Base-by-base conservation (phyloP, 1,140 invertebrate genomes). In the Neelides sp. region DNA sequence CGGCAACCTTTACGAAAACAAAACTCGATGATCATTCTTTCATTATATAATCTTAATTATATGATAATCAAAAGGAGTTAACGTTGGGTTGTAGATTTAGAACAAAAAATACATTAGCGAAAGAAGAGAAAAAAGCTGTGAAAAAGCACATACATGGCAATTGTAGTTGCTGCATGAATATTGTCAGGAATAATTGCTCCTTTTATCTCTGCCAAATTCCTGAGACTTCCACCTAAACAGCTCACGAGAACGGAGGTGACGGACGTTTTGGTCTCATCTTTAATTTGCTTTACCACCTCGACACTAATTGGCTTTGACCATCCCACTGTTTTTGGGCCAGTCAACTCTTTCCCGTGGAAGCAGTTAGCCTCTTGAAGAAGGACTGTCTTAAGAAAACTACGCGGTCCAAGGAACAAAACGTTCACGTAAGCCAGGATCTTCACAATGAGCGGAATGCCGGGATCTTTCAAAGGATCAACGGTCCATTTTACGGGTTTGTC, bases 311-410 rank as follows among this genome's bases (percentile, higher is more conserved):
- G 41, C 7, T 22, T 19, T 4, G 12, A 19, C 41, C 41, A 43
- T 10, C 20, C 20, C 41, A 43, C 5, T 4, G 17, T 10, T 23
- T 43, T 43, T 8, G 41, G 41, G 4, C 57, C 57, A 10, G 34
- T 46, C 40, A 59, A 42, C 13, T 22, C 19, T 37, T 41, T 19
- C 5, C 57, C 57, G 27, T 59, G 57, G 40, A 55, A 59, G 32
- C 53, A 55, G 30, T 59, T 59, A 19, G 39, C 43, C 28, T 59
- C 57, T n/a, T 40, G 20, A 3, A 55, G 36, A 30, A 51, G n/a
- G n/a, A 54, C 26, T 5, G 50, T 43, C 26, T 42, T 48, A 17
- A 59, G 49, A 32, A 59, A 45, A 20, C 28, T 39, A 23, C 53
- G 12, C 4, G 54, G 49, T 12, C 49, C 48, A 20, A 42, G 27